Evolutionary conservation across 2,797 vertebrate genomes (phyloP), one percentile per base, ranked within the genome.

Genomic region (Cryptoprocta ferox): DNA sequence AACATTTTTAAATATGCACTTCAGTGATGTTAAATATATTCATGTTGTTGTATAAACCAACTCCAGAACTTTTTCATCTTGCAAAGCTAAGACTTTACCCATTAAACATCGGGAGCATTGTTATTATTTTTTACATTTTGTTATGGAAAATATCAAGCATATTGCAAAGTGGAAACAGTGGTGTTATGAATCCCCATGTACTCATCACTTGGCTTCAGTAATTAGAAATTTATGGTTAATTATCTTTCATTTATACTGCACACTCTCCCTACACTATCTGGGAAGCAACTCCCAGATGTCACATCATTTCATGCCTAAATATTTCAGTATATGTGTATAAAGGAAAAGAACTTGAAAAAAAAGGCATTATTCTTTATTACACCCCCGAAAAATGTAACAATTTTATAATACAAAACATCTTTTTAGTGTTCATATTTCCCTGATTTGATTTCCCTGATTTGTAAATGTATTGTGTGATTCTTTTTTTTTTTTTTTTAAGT

Each of bases 231-330:
- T 15, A 6, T 65, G 26, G 48, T 80, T 35, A 89, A 0, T 78
- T 80, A 86, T 63, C 5, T 94, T 90, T 94, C 28, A 42, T 84
- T 93, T 84, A 56, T 68, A 80, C 84, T 91, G 35, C 28, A 88
- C 1, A 79, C 14, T 63, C 78, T 85, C 18, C 6, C 39, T 2
- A 32, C 0, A 81, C 19, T 3, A 0, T 71, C 30, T 86, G 82
- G 42, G 16, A 94, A 89, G 37, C 21, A 95, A 73, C 16, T 95
- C 19, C 21, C 45, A 91, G 32, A 16, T 81, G 50, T 30, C 32
- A 73, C 6, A 39, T 79, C 48, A 80, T 95, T 91, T 91, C 42
- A 35, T 93, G 30, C 10, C 61, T 82, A 83, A 88, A 70, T 90
- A 59, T 56, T 96, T 85, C 35, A 90, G 11, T 56, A 35, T 37